Evolutionary conservation across 2,797 vertebrate genomes (phyloP).

Genomic region (Catostomus latipinnis): DNA sequence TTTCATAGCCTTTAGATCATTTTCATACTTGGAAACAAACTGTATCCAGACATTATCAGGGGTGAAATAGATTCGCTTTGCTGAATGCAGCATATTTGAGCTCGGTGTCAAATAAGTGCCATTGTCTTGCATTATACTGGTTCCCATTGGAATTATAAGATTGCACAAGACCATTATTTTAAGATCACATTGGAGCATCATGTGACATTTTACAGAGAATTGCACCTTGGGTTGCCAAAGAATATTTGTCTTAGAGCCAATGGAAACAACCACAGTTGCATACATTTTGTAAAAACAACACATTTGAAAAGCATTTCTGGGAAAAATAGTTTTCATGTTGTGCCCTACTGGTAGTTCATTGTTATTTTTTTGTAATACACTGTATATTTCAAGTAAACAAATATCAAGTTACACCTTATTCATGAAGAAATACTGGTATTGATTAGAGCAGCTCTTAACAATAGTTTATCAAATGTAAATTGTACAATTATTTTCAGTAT

Average conservation of each 20-base stretch:
- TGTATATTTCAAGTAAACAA: background rate
- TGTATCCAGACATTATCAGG: background rate
- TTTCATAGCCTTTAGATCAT: constrained; percentile 38
- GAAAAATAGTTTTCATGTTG: background rate
- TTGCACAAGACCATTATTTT: constrained; percentile 34
- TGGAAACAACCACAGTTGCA: background rate
- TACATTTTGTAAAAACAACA: constrained; percentile 17
- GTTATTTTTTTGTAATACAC: background rate
- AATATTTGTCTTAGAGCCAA: constrained; percentile 24
- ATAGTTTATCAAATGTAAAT: no score
- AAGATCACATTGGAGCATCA: constrained; percentile 44
- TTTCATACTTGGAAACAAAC: background rate
- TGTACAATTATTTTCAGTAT: no score
- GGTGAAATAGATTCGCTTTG: constrained; percentile 20
- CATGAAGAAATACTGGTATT: no score
- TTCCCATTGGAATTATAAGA: constrained; percentile 22
- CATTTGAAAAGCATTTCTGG: constrained; percentile 29
- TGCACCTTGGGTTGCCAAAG: constrained; percentile 25
- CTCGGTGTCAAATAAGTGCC: constrained; percentile 27
- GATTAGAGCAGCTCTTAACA: no score
- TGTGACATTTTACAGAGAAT: constrained; percentile 41
- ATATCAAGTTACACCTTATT: no score
- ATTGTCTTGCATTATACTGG: constrained; percentile 5
- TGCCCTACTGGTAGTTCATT: background rate
- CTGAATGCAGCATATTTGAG: constrained; percentile 38